Evolutionary conservation across 2,888 invertebrate genomes (phyloP), one percentile per base, ranked within the genome.

Genomic region (Masnerella sp.): DNA sequence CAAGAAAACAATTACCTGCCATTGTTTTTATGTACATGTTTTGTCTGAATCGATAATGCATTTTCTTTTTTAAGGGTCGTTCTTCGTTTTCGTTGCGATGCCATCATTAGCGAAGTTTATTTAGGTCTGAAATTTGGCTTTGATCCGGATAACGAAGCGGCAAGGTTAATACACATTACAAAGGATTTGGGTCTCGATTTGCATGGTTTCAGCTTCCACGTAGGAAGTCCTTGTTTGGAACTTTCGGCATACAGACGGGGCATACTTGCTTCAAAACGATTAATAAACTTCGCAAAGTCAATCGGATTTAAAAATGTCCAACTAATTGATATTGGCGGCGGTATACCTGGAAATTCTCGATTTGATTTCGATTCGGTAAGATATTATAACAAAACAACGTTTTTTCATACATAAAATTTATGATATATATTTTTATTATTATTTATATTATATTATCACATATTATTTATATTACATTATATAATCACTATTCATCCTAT

Each of bases 321-420:
- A 28, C 80, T 92, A 38, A 81, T 87, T 25, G 91, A 92, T 80
- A 89, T 92, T 72, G 92, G 92, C 1, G 92, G 91, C 4, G 92
- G 91, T 25, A 91, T 90, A 78, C 89, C 90, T 9, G 91, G 91
- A 28, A 28, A 1, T 28, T 28, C n/a, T 28, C 82, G 82, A 43
- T 78, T 88, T 32, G 80, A 88, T 17, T 88, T 91, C 54, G 85
- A 88, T 43, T 85, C 88, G 83, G 89, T 90, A 77, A 76, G 65
- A 25, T 34, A 7, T 22, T 22, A 43, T n/a, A 20, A 49, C 12
- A 30, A 64, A 30, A 0, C 15, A 22, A 14, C 3, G 15, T 49
- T 5, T 47, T 11, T 12, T 40, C n/a, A n/a, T n/a, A n/a, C n/a
- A n/a, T n/a, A n/a, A n/a, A n/a, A n/a, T n/a, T n/a, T n/a, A n/a